These are phyloP conservation scores for Pyralis farinalis DNA, from an alignment of 2,888 invertebrate species.

Conservation along the genomic window DNA sequence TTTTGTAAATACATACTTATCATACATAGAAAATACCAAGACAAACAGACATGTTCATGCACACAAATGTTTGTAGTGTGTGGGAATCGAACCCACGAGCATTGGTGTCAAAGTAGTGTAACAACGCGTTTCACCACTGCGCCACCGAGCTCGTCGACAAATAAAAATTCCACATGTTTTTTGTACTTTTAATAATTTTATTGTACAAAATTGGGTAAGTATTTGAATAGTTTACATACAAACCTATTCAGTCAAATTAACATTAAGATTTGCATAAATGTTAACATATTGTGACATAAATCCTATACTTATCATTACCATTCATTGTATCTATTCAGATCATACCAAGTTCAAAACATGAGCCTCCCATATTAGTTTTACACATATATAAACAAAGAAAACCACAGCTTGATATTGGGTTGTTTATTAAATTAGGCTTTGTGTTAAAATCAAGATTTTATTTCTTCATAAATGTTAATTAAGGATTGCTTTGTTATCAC, in stretches of 20 bases:
- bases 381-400: constrained; percentile 42
- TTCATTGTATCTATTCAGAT: constrained; percentile 43
- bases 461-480: constrained; percentile 36
- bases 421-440: constrained; percentile 48
- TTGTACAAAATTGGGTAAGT: constrained; percentile 67
- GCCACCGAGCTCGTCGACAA: too few species aligned
- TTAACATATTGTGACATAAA: constrained; percentile 48
- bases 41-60: too few species aligned
- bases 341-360: constrained; percentile 22
- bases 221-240: constrained; percentile 57
- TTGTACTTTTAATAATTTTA: constrained; percentile 56
- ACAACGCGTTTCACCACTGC: too few species aligned
- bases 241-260: constrained; percentile 68
- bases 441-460: constrained; percentile 37
- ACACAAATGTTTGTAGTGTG: too few species aligned
- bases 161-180: constrained; percentile 13
- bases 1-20: too few species aligned
- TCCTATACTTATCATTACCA: constrained; percentile 23
- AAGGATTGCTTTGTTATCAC: constrained; percentile 52
- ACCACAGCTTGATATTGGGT: constrained; percentile 37
- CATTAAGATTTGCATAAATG: constrained; percentile 62
- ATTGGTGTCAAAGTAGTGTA: too few species aligned
- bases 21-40: too few species aligned
- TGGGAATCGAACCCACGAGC: too few species aligned
- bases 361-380: constrained; percentile 12